phyloP scores from a whole-genome alignment of 2,797 vertebrate species.

The Todus mexicanus region DNA sequence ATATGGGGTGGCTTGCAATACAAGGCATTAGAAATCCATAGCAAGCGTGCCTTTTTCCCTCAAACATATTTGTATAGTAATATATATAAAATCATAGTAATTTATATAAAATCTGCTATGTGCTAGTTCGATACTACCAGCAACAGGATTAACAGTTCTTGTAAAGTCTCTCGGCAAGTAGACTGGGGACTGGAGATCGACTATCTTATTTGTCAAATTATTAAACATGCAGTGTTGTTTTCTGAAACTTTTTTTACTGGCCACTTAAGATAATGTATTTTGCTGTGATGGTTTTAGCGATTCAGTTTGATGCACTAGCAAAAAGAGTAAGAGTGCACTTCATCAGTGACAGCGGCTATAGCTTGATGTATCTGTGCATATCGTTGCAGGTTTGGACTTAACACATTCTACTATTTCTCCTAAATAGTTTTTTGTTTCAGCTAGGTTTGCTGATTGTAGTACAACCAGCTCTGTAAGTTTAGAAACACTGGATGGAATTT shows the following conservation, averaged over 20 bases:
- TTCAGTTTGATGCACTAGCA: background rate
- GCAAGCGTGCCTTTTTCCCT: background rate
- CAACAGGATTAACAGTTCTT: background rate
- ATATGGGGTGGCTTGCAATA: background rate
- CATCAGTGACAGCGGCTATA: background rate
- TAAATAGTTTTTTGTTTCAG: background rate
- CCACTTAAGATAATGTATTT: background rate
- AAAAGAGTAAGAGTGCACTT: background rate
- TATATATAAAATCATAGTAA: too few species aligned
- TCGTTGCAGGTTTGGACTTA: background rate
- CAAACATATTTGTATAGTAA: background rate
- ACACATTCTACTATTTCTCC: background rate
- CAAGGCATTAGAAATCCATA: background rate
- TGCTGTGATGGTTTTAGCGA: background rate
- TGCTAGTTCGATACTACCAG: background rate
- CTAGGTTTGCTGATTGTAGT: background rate
- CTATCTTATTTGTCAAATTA: background rate
- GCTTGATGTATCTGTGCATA: background rate
- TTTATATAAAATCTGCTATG: background rate
- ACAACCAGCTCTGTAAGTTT: background rate
- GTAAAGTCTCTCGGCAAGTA: background rate
- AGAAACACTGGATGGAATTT: background rate
- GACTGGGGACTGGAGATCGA: background rate
- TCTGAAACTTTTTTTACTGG: background rate
- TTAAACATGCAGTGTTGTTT: background rate